These are phyloP conservation scores for Lasius platythorax DNA, from an alignment of 2,888 invertebrate species.

Conservation along the genomic window DNA sequence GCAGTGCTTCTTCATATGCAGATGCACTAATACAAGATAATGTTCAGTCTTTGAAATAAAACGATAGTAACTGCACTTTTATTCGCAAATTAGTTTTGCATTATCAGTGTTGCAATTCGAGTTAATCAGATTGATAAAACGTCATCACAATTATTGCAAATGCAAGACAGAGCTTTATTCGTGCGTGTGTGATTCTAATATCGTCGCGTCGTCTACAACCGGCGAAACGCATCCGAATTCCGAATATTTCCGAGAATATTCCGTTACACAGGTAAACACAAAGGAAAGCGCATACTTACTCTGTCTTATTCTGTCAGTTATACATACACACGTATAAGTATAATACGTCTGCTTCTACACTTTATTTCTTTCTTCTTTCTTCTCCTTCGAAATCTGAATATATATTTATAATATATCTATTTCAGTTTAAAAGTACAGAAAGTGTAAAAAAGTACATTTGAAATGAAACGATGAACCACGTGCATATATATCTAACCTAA, in stretches of 20 bases:
- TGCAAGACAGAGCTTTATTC: not conserved
- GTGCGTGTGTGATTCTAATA: not conserved
- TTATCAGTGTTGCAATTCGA: not conserved
- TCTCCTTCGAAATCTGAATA: not conserved
- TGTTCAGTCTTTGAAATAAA: not conserved
- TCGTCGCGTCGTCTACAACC: not conserved
- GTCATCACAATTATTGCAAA: not conserved
- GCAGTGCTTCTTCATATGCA: not conserved
- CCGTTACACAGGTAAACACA: not conserved
- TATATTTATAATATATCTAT: not conserved
- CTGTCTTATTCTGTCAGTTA: not conserved
- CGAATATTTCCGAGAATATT: conserved; percentile 1
- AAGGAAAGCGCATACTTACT: not conserved
- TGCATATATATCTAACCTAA: not conserved
- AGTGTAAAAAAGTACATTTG: not conserved
- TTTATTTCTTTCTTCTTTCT: not conserved
- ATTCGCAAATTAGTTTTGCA: not conserved
- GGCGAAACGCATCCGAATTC: not conserved
- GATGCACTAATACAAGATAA: not conserved
- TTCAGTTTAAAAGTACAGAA: not conserved
- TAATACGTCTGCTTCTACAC: not conserved
- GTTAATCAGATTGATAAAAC: not conserved
- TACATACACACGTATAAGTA: not conserved
- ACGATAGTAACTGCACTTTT: not conserved
- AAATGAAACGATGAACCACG: not conserved